Conservation (phyloP, 2,113 vertebrate genomes). For the Tinamus guttatus region DNA sequence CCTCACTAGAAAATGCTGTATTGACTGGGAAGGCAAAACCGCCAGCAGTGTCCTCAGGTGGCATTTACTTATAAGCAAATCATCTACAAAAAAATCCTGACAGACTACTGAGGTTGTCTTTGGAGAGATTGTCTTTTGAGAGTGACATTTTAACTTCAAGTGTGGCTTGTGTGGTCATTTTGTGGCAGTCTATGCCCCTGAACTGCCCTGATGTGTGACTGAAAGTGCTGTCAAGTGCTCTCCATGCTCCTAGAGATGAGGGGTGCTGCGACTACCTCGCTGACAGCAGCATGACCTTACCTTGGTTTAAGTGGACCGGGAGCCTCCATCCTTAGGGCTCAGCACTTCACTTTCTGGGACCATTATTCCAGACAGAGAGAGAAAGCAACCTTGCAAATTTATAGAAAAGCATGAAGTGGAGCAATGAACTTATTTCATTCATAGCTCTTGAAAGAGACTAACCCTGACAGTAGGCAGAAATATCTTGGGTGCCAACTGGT, state of each 20-base stretch:
- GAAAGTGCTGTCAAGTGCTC: not conserved
- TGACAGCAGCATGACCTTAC: not conserved
- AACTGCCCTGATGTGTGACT: accelerated
- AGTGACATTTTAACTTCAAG: not conserved
- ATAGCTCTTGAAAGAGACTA: not conserved
- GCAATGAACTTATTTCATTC: not conserved
- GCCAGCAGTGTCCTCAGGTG: not conserved
- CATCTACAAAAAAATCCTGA: not conserved
- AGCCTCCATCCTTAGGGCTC: not conserved
- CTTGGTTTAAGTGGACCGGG: not conserved
- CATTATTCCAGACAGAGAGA: not conserved
- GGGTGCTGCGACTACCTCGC: not conserved
- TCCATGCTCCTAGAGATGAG: accelerated
- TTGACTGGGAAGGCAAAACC: not conserved
- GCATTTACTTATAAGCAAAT: not conserved
- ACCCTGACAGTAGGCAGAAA: not conserved
- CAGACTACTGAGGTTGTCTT: not conserved
- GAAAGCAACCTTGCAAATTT: not conserved
- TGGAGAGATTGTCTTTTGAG: accelerated
- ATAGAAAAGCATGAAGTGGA: not conserved
- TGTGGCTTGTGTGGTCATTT: not conserved
- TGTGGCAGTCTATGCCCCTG: not conserved
- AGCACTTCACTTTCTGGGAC: not conserved
- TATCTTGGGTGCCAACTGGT: not conserved
- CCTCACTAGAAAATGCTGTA: not conserved